Evolutionary conservation across 2,888 invertebrate genomes (phyloP).

Genomic region (Tetragonisca angustula): DNA sequence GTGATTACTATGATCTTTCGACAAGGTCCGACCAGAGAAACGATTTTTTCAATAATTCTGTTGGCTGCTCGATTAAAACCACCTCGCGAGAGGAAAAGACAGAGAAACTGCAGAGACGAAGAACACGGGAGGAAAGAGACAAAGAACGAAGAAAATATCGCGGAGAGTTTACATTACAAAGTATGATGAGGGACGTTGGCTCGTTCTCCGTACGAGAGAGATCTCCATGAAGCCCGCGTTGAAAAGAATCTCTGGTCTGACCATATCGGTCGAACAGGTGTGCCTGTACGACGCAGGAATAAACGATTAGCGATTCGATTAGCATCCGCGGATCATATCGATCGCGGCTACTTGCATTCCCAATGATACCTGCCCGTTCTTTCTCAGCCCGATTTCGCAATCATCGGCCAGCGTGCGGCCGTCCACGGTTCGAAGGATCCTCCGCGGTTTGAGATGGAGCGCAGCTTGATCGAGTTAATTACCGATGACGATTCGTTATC

Average conservation of each 20-base stretch:
- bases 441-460: background rate
- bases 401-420: background rate
- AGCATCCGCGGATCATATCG: conserved; percentile 74
- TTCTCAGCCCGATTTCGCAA: conserved; percentile 56
- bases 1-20: too few species aligned
- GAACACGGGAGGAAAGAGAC: too few species aligned
- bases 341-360: conserved; percentile 69
- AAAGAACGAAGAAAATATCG: too few species aligned
- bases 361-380: conserved; percentile 46
- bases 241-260: conserved; percentile 73
- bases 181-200: too few species aligned
- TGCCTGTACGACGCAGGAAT: conserved; percentile 72
- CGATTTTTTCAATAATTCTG: too few species aligned
- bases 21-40: too few species aligned
- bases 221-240: conserved; percentile 70
- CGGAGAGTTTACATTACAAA: too few species aligned
- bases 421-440: background rate
- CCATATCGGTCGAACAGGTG: conserved; percentile 79
- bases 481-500: conserved; percentile 34
- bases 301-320: conserved; percentile 73
- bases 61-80: too few species aligned
- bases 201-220: conserved; percentile 8
- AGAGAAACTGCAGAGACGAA: too few species aligned
- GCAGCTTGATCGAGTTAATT: conserved; percentile 36
- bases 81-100: too few species aligned